Base-by-base conservation (phyloP, 1,140 invertebrate species). In the Akabosia matsudoensis region DNA sequence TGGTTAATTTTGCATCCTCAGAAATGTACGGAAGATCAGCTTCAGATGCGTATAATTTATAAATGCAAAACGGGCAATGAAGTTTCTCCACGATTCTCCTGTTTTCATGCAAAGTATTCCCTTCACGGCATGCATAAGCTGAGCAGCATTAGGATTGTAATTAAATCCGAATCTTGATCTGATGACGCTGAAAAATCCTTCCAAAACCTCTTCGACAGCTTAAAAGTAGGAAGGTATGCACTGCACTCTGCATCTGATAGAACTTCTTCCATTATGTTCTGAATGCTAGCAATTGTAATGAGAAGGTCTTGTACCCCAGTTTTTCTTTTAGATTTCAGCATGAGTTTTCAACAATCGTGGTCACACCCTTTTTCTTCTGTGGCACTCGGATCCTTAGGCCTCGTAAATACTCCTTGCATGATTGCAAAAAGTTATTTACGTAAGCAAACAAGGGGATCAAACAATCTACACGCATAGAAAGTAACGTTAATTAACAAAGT, bases 201-300 rank as follows among this genome's bases (percentile, higher is more conserved):
- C 84, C 13, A 85, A 30, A 76, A 85, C 84, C 76, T 86, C 83
- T 79, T 85, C 84, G 80, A 78, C n/a, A 84, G 54, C 78, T 82
- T 85, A 76, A 84, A 85, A 16, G 82, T 82, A 34, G 78, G 74
- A 1, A 82, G 13, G 76, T 78, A 78, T 80, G 10, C 10, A 16
- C 14, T 56, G 10, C 10, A 10, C 10, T 7, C 7, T 22, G 54
- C 4, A 22, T 56, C 54, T n/a, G 22, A 7, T 16, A 56, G 10
- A 4, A 56, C 22, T 24, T 56, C 24, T 7, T 13, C 54, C 54
- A 56, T 56, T 4, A 56, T 56, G 4, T n/a, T 16, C 24, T 56
- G 13, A 22, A 56, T 24, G 54, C 54, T 56, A 30, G 78, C 80
- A 84, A 74, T 54, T n/a, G 30, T 64, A 61, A 67, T 64, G 82